Base-by-base conservation (phyloP, 2,888 invertebrate genomes). In the Willowsia nigromaculata region DNA sequence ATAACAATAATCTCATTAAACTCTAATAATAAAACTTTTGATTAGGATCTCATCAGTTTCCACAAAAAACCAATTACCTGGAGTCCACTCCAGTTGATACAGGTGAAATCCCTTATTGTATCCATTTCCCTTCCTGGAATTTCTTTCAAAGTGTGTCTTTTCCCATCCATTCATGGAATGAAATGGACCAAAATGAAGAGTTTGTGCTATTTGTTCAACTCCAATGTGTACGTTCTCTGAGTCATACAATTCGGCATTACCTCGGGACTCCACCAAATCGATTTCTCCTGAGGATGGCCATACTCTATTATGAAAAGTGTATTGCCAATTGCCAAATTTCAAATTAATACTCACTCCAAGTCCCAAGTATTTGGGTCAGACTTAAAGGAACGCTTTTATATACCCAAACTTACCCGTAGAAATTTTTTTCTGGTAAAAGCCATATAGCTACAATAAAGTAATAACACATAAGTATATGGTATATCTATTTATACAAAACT, bases 271-370 rank as follows among this genome's bases (percentile, higher is more conserved):
- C 0, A 96, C 96, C 15, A 98, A 94, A 74, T 96, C 95, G 56
- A 98, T 95, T 93, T 96, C 95, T 0, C 97, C 96, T 0, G 96
- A 96, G 5, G 95, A 93, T 0, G 96, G 96, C 96, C 96, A 96
- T 65, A 85, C 30, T 7, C 87, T 87, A 25, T 15, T 5, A 27
- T 11, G 30, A 33, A 33, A 33, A n/a, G 13, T n/a, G n/a, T n/a
- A n/a, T n/a, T n/a, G n/a, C n/a, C n/a, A n/a, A n/a, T n/a, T n/a
- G n/a, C n/a, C n/a, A n/a, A n/a, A n/a, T n/a, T n/a, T n/a, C n/a
- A n/a, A n/a, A n/a, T n/a, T n/a, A n/a, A n/a, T n/a, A n/a, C n/a
- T n/a, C n/a, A n/a, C n/a, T n/a, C n/a, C n/a, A n/a, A n/a, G n/a
- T n/a, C n/a, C n/a, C n/a, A n/a, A n/a, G n/a, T n/a, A n/a, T n/a